phyloP scores from a whole-genome alignment of 2,113 vertebrate genomes.

The Prietella phreatophila region DNA sequence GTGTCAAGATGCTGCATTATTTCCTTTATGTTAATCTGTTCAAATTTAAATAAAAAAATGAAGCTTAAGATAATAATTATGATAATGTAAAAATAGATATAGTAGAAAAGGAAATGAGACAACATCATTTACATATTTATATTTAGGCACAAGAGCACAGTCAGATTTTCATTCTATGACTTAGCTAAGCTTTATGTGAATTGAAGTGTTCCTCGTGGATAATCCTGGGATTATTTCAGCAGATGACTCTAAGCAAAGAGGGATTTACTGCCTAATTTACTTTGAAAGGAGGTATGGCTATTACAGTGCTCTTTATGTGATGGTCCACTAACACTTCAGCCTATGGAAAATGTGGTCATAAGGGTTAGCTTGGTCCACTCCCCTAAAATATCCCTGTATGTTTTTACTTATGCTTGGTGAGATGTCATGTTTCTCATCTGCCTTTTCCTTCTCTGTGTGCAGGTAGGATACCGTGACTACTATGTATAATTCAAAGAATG shows the following conservation, averaged over 20 bases:
- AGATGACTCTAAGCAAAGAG: constrained; percentile 45
- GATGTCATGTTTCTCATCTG: neutral
- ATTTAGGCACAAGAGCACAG: constrained; percentile 11
- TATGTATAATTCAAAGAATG: neutral
- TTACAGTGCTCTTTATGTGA: constrained; percentile 69
- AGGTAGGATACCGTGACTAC: neutral
- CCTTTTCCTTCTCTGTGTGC: constrained; percentile 11
- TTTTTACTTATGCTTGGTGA: constrained; percentile 4
- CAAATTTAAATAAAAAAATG: neutral
- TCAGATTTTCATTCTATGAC: constrained; percentile 24
- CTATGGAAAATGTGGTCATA: constrained; percentile 66
- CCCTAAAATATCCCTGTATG: constrained; percentile 53
- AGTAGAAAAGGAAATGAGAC: neutral
- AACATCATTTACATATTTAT: neutral
- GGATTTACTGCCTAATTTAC: constrained; percentile 60
- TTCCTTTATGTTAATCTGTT: constrained; percentile 4
- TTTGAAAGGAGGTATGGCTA: constrained; percentile 61
- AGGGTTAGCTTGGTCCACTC: constrained; percentile 58
- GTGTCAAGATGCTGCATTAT: neutral
- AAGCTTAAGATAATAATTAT: constrained; percentile 5
- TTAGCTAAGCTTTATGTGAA: constrained; percentile 31
- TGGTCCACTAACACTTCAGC: constrained; percentile 71
- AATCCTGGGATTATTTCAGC: constrained; percentile 42
- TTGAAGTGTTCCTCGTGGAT: constrained; percentile 40
- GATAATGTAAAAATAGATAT: neutral